Evolutionary conservation across 2,888 invertebrate species (phyloP).

Genomic region (Crossocerus cetratus): DNA sequence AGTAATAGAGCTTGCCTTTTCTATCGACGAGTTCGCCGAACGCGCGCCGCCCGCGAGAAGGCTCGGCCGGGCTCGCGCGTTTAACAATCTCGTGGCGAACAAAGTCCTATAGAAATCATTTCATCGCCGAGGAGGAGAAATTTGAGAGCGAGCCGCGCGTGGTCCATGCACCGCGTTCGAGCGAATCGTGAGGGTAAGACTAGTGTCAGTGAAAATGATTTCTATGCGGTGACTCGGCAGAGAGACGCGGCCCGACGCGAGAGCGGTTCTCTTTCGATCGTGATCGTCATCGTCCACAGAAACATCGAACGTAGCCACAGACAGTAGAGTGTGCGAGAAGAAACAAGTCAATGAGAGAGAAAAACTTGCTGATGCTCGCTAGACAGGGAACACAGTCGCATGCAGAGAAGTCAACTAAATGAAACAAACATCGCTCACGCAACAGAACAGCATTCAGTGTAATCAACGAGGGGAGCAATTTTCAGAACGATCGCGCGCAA

Average conservation of each 20-base stretch:
- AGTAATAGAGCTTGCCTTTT: not conserved
- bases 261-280: not conserved
- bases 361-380: slow-evolving; percentile 49
- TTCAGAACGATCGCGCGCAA: slow-evolving; percentile 30
- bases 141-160: slow-evolving; percentile 15
- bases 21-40: slow-evolving; percentile 29
- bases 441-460: slow-evolving; percentile 42
- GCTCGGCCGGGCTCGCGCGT: not conserved
- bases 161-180: slow-evolving; percentile 23
- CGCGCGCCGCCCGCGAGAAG: not conserved
- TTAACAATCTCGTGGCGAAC: slow-evolving; percentile 32
- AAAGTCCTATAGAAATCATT: slow-evolving; percentile 47
- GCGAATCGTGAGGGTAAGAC: slow-evolving; percentile 12
- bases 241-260: slow-evolving; percentile 38
- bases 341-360: slow-evolving; percentile 45
- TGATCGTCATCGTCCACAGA: slow-evolving; percentile 23
- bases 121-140: slow-evolving; percentile 31
- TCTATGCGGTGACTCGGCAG: slow-evolving; percentile 50
- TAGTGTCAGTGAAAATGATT: slow-evolving; percentile 52
- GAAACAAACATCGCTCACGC: slow-evolving; percentile 33
- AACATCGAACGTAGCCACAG: slow-evolving; percentile 39
- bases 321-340: slow-evolving; percentile 38
- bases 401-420: slow-evolving; percentile 38
- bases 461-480: slow-evolving; percentile 27
- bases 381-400: slow-evolving; percentile 48